These are phyloP conservation scores for Chaetoderma sp. DNA, from an alignment of 2,888 invertebrate species.

Conservation along the genomic window DNA sequence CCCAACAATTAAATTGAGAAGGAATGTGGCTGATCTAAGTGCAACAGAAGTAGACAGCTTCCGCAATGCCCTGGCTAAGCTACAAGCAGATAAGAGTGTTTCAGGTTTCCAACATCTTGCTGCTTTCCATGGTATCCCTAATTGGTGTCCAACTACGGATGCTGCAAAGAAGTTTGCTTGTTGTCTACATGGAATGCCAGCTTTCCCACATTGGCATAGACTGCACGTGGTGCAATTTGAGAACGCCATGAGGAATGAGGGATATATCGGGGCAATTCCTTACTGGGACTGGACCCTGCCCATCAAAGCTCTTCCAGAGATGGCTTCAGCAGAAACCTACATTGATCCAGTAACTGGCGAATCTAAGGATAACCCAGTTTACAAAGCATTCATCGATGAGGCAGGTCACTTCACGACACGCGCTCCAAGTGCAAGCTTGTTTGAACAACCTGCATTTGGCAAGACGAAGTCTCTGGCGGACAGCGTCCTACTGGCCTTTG, in stretches of 20 bases:
- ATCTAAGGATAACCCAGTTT: slow-evolving; percentile 15
- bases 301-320: slow-evolving; percentile 13
- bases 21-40: too few relatives aligned
- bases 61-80: too few relatives aligned
- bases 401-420: slow-evolving; percentile 8
- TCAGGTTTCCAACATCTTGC: slow-evolving; percentile 33
- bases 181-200: slow-evolving; percentile 40
- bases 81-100: too few relatives aligned
- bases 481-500: slow-evolving; percentile 32
- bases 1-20: too few relatives aligned
- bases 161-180: slow-evolving; percentile 38
- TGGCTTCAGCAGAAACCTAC: slow-evolving; percentile 13
- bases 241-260: not conserved
- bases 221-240: slow-evolving; percentile 34
- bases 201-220: slow-evolving; percentile 43
- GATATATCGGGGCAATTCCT: slow-evolving; percentile 18
- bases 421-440: slow-evolving; percentile 23
- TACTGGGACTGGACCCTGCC: slow-evolving; percentile 37
- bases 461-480: slow-evolving; percentile 31
- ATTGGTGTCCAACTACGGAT: slow-evolving; percentile 36
- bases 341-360: slow-evolving; percentile 15
- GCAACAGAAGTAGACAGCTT: too few relatives aligned
- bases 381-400: slow-evolving; percentile 12
- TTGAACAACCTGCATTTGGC: slow-evolving; percentile 32
- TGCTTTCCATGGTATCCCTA: slow-evolving; percentile 40